Evolutionary conservation across 2,113 vertebrate species (phyloP), one percentile per base, ranked within the genome.

Genomic region (Anoura caudifer): DNA sequence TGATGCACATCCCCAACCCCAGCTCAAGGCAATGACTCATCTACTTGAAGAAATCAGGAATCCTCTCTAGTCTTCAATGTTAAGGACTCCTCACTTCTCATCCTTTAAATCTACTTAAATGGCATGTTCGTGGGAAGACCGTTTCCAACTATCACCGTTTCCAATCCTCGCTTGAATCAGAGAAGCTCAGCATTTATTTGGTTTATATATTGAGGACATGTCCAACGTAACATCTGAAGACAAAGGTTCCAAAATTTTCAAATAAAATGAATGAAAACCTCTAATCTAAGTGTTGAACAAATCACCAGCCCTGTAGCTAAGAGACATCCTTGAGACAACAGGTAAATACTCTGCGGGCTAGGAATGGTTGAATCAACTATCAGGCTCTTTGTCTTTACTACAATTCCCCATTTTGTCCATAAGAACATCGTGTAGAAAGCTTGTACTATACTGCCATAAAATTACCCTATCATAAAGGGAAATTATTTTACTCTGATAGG

Each of bases 211-310:
- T 77, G 15, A 91, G 13, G 28, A 87, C 12, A 24, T 72, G 20
- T 8, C 10, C 19, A 94, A 61, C 12, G 38, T 87, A 75, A 80
- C 26, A 67, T 81, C 28, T 94, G 7, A 82, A 67, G 28, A 61
- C n/a, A 93, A 94, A 90, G 36, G 45, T 73, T 86, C 15, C 43
- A 56, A 92, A 79, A 52, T 80, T 84, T 82, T 86, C 88, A 82
- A 85, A 80, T 17, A 70, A 75, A 95, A 67, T 16, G 36, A 90
- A 92, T 11, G 9, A 92, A 95, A 79, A 70, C 7, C 22, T 91
- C 26, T 75, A 87, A 41, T 14, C 15, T 84, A 79, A 59, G 24
- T 19, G 26, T 10, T 77, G 4, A 94, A 61, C 24, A 97, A 92
- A 14, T 52, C n/a, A 36, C 24, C 85, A 24, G 26, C 9, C 45